Evolutionary conservation across 1,140 invertebrate genomes (phyloP), one percentile per base, ranked within the genome.

Genomic region (Drosophila miranda): DNA sequence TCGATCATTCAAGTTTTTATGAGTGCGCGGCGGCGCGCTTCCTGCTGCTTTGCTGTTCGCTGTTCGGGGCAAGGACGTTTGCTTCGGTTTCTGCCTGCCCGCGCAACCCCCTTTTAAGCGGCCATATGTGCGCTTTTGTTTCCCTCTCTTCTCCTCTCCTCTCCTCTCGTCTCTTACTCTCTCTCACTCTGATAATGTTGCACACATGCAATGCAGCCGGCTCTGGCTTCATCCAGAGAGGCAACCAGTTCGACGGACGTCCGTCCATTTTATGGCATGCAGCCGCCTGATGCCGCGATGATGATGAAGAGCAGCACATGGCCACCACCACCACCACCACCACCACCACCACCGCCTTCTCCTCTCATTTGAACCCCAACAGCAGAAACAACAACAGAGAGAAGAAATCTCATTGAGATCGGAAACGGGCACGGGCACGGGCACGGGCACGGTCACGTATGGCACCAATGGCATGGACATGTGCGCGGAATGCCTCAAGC

Each of bases 1-100:
- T 56, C 61, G 70, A 79, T 74, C 56, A 46, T 86, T 86, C 81
- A 84, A 84, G 76, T 84, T 84, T 84, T 87, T 86, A 86, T 86
- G 82, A 81, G 75, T 74, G 67, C 61, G 46, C 60, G 57, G 73
- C 19, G 19, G 19, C 19, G 19, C 19, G 19, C 19, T 19, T 19
- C 19, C 19, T 19, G 19, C 19, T 19, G 19, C 19, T 19, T 19
- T 19, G 19, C 19, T 19, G 80, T 38, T 23, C 23, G 52, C 34
- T 26, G 41, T 74, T 66, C 74, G 74, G 68, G 75, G 81, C 81
- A 86, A 86, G 81, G 81, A 86, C 81, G 81, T 86, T 66, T 52
- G 48, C 23, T 69, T 48, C 53, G 68, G 58, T 64, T 75, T 75
- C 62, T 73, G 75, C 75, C 71, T 84, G 51, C 44, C 80, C 73